Percentiles rank a stretch among this genome's conserved stretches.
These are phyloP conservation scores for Anaspis maculata DNA, from an alignment of 2,888 invertebrate genomes.

Conservation along the genomic window DNA sequence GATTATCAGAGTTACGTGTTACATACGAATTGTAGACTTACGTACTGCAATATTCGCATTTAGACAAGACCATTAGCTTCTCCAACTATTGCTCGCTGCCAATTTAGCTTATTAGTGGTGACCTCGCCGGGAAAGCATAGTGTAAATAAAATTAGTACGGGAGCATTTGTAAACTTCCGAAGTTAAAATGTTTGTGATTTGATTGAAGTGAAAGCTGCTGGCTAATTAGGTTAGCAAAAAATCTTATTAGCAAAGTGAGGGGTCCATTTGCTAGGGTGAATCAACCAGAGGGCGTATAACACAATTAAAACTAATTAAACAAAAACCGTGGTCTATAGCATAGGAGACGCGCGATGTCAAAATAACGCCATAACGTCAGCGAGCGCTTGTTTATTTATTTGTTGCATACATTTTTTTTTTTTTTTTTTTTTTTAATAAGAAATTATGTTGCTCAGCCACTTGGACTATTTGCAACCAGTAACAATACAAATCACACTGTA, in stretches of 20 bases:
- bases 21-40: too few species aligned
- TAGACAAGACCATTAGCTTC: too few species aligned
- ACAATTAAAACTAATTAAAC: slow-evolving; percentile 1
- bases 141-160: not conserved
- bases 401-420: too few species aligned
- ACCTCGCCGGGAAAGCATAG: not conserved
- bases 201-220: slow-evolving; percentile 2
- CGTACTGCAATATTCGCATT: too few species aligned
- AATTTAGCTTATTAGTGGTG: not conserved
- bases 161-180: not conserved
- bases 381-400: too few species aligned
- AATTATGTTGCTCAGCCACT: too few species aligned
- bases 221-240: slow-evolving; percentile 3
- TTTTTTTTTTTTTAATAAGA: too few species aligned
- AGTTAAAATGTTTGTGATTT: slow-evolving; percentile 3
- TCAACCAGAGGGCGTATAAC: not conserved
- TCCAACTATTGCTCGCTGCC: not conserved
- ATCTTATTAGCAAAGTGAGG: slow-evolving; percentile 3
- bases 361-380: slow-evolving; percentile 1
- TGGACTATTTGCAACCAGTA: too few species aligned
- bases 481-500: too few species aligned
- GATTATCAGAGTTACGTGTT: too few species aligned
- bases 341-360: slow-evolving; percentile 1
- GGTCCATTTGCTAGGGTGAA: slow-evolving; percentile 1
- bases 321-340: slow-evolving; percentile 1